Percentiles rank a stretch among this genome's conserved stretches.
Evolutionary conservation across 2,888 invertebrate genomes (phyloP).

Genomic region (Hydraecia micacea): DNA sequence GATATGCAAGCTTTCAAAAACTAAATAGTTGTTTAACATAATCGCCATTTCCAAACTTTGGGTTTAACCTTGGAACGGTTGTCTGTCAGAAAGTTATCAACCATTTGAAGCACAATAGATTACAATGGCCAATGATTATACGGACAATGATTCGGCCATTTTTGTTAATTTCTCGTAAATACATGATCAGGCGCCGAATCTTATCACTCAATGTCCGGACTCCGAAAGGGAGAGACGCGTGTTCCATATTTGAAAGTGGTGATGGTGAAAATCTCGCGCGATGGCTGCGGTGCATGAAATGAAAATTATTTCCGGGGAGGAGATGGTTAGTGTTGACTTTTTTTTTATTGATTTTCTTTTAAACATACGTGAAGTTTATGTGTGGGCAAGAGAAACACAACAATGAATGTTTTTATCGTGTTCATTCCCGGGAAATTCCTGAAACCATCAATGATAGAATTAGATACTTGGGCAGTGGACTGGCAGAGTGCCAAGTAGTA

Average conservation of each 20-base stretch:
- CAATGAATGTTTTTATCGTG: background rate
- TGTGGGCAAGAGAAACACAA: background rate
- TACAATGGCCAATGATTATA: constrained; percentile 3
- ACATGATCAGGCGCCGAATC: constrained; percentile 47
- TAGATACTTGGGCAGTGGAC: background rate
- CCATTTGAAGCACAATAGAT: constrained; percentile 24
- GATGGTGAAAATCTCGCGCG: constrained; percentile 15
- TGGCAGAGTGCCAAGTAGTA: constrained; percentile 12
- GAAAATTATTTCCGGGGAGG: constrained; percentile 33
- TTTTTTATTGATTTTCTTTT: background rate
- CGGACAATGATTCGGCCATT: constrained; percentile 25
- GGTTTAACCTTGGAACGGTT: background rate
- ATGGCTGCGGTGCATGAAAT: constrained; percentile 42
- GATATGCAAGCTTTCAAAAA: background rate
- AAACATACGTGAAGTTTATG: background rate
- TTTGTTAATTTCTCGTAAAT: constrained; percentile 42
- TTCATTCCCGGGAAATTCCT: background rate
- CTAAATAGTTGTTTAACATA: background rate
- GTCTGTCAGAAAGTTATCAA: constrained; percentile 34
- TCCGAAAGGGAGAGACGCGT: constrained; percentile 40
- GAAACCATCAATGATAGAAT: background rate
- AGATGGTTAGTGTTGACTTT: constrained; percentile 33
- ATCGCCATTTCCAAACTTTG: background rate
- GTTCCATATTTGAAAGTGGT: constrained; percentile 28
- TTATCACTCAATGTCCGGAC: constrained; percentile 47